These are phyloP conservation scores for Ancistrus triradiatus DNA, from an alignment of 2,113 vertebrate species.

Conservation along the genomic window DNA sequence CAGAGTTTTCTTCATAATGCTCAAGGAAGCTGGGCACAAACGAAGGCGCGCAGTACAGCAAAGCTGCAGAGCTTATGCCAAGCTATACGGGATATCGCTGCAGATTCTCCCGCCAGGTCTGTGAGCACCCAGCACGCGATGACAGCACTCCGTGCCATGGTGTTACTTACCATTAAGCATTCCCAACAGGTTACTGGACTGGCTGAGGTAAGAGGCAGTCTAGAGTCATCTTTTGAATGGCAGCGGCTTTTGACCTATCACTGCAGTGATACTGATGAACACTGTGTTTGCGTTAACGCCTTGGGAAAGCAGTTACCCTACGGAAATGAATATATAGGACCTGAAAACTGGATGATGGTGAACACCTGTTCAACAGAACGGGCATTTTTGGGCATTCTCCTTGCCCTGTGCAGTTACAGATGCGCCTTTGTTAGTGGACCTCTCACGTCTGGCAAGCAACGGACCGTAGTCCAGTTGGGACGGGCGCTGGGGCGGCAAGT, in stretches of 20 bases:
- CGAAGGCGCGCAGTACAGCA: slow-evolving; percentile 44
- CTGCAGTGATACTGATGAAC: slow-evolving; percentile 42
- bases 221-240: slow-evolving; percentile 76
- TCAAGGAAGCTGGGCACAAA: slow-evolving; percentile 32
- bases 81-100: slow-evolving; percentile 36
- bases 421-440: slow-evolving; percentile 70
- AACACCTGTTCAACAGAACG: slow-evolving; percentile 69
- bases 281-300: slow-evolving; percentile 67
- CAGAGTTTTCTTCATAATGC: slow-evolving; percentile 47
- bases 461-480: slow-evolving; percentile 62
- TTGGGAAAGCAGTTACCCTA: slow-evolving; percentile 68
- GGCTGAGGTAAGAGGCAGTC: slow-evolving; percentile 47
- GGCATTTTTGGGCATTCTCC: slow-evolving; percentile 68
- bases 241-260: slow-evolving; percentile 76
- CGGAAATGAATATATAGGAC: slow-evolving; percentile 77
- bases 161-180: slow-evolving; percentile 65
- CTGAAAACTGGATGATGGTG: slow-evolving; percentile 59
- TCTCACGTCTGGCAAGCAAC: slow-evolving; percentile 66
- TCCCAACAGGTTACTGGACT: slow-evolving; percentile 61
- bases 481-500: slow-evolving; percentile 71
- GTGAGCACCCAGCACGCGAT: slow-evolving; percentile 42
- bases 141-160: slow-evolving; percentile 54
- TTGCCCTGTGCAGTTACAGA: slow-evolving; percentile 71
- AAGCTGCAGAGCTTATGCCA: slow-evolving; percentile 54
- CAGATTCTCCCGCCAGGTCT: slow-evolving; percentile 12